Conservation (phyloP, 2,113 vertebrate species). For the Otus sunia region DNA sequence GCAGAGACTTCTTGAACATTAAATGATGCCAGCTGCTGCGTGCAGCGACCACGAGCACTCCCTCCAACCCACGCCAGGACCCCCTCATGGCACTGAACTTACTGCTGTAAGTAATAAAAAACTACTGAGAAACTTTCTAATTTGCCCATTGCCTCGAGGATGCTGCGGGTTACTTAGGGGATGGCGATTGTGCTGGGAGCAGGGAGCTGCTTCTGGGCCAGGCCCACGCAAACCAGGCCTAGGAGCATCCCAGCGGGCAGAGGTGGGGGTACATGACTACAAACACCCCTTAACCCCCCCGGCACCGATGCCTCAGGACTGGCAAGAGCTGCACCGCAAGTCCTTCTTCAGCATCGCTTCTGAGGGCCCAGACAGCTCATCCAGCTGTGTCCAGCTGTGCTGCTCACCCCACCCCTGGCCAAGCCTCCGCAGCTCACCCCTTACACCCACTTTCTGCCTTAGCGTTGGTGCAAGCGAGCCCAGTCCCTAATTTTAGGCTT, state of each 20-base stretch:
- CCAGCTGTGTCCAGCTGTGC: background rate
- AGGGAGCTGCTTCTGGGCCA: background rate
- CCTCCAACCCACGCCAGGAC: background rate
- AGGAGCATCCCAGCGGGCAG: accelerated
- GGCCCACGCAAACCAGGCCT: accelerated
- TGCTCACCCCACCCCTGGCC: background rate
- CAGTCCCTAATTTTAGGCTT: background rate
- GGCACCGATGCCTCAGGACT: background rate
- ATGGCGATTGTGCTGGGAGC: background rate
- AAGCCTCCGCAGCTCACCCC: background rate
- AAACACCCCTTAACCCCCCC: background rate
- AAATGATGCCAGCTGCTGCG: background rate
- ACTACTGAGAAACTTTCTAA: background rate
- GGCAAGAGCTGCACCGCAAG: background rate
- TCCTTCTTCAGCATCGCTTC: background rate
- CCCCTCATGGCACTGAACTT: background rate
- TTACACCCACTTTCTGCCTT: accelerated
- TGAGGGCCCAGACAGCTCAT: background rate
- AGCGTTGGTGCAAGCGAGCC: background rate
- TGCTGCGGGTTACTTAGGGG: background rate
- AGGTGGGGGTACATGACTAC: background rate
- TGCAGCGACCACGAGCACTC: background rate
- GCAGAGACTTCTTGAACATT: slow-evolving; percentile 55
- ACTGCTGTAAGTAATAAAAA: slow-evolving; percentile 35
- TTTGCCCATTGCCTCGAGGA: background rate